Evolutionary conservation across 2,113 vertebrate species (phyloP).

Genomic region (Halcyon senegalensis): DNA sequence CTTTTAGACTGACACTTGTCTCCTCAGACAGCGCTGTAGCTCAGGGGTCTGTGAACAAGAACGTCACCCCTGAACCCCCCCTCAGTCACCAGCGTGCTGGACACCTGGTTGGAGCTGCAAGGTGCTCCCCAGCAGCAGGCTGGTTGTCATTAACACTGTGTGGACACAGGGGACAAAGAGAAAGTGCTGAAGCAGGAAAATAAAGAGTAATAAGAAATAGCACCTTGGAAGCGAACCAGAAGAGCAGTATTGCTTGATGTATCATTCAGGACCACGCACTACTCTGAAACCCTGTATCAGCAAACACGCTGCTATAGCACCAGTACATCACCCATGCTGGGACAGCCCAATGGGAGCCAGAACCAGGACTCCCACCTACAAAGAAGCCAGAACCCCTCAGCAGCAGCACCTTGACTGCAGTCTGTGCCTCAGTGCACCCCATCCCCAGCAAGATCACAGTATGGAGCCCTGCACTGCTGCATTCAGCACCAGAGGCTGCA

Average conservation of each 20-base stretch:
- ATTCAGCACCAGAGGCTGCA: background rate
- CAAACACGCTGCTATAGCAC: background rate
- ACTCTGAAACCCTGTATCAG: background rate
- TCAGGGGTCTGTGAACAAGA: background rate
- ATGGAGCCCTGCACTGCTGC: rapidly evolving
- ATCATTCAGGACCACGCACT: background rate
- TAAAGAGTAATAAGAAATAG: background rate
- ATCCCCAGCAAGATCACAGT: background rate
- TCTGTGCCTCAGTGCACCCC: rapidly evolving
- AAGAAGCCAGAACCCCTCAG: background rate
- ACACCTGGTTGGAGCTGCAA: background rate
- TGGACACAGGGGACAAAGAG: background rate
- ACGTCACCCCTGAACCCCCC: background rate
- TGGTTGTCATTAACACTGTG: rapidly evolving
- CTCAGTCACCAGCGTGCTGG: background rate
- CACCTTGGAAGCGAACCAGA: background rate
- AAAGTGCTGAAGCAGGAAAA: background rate
- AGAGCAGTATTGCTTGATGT: rapidly evolving
- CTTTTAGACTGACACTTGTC: background rate
- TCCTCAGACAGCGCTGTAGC: background rate
- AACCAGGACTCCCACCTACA: background rate
- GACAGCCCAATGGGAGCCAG: background rate
- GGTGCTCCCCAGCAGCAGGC: background rate
- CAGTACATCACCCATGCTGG: background rate
- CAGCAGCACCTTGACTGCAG: background rate